Base-by-base conservation (phyloP, 2,113 vertebrate genomes). In the Labeo catla region DNA sequence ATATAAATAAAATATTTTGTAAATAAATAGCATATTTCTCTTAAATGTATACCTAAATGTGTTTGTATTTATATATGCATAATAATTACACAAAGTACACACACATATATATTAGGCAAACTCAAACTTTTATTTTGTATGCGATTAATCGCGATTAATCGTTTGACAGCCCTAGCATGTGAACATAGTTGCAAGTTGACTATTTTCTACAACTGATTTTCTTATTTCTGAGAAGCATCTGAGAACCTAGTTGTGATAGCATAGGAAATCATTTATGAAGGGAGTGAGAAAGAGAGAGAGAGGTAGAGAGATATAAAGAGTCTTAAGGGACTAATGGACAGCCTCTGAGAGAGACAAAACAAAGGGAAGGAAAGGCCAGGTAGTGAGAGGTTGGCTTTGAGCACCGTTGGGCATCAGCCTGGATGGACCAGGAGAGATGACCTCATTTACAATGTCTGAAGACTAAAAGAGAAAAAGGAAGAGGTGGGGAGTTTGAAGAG, bases 361-460 rank as follows among this genome's bases (percentile, higher is more conserved):
- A 65, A 76, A 85, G 80, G 74, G 88, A 86, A 86, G 89, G 90
- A 93, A 96, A 94, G 93, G 94, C 90, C 92, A 95, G 92, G 89
- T 84, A 89, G 85, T 70, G 90, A 91, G 90, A 90, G 28, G 49
- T 83, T 88, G 84, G 91, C 94, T 96, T 95, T 95, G 96, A 96
- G 97, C 95, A 88, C 86, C 50, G 45, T 87, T 88, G 92, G 92
- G 91, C 91, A 45, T 89, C 92, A 87, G 93, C 91, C 92, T 91
- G 93, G 85, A 92, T 50, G 74, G 83, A 79, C 68, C 63, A 50
- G 68, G 39, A 65, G 49, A 92, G 92, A 91, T 89, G 93, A 95
- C 93, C 95, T 95, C 93, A 94, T 96, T 95, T 94, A 94, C 91
- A 93, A 94, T 87, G 93, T 83, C 70, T 81, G 66, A 68, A n/a